A percentile compares a stretch with the other conserved stretches of the same genome.
phyloP scores from a whole-genome alignment of 2,888 invertebrate genomes.

The Mamestra brassicae region DNA sequence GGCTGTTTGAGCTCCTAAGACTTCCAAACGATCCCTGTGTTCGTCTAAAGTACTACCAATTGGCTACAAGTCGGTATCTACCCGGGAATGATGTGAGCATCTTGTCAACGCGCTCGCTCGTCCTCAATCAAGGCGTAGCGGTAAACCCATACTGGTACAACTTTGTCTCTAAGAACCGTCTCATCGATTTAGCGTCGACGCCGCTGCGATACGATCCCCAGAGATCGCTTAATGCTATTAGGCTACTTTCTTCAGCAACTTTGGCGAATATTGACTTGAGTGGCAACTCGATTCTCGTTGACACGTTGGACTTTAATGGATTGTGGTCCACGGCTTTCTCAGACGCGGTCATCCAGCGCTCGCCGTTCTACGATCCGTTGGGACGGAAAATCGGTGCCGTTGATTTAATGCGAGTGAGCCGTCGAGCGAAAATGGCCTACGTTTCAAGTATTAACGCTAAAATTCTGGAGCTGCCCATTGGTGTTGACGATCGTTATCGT shows the following conservation, averaged over 20 bases:
- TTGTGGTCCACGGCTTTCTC: constrained; percentile 39
- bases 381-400: constrained; percentile 28
- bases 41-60: constrained; percentile 36
- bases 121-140: constrained; percentile 25
- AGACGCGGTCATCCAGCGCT: constrained; percentile 20
- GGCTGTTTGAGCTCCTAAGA: constrained; percentile 35
- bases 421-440: constrained; percentile 13
- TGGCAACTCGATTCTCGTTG: constrained; percentile 42
- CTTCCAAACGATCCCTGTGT: constrained; percentile 35
- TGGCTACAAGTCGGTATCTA: constrained; percentile 29
- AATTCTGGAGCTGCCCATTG: constrained; percentile 39
- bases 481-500: constrained; percentile 36
- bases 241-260: constrained; percentile 17
- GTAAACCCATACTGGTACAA: constrained; percentile 36
- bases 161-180: constrained; percentile 30
- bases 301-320: constrained; percentile 49
- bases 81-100: constrained; percentile 29
- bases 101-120: constrained; percentile 16
- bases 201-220: constrained; percentile 26
- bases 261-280: constrained; percentile 37
- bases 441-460: constrained; percentile 25
- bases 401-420: constrained; percentile 41
- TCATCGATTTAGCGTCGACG: constrained; percentile 36
- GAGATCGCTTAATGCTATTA: constrained; percentile 41
- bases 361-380: constrained; percentile 24